phyloP scores from a whole-genome alignment of 1,140 invertebrate species.

The Apis laboriosa region DNA sequence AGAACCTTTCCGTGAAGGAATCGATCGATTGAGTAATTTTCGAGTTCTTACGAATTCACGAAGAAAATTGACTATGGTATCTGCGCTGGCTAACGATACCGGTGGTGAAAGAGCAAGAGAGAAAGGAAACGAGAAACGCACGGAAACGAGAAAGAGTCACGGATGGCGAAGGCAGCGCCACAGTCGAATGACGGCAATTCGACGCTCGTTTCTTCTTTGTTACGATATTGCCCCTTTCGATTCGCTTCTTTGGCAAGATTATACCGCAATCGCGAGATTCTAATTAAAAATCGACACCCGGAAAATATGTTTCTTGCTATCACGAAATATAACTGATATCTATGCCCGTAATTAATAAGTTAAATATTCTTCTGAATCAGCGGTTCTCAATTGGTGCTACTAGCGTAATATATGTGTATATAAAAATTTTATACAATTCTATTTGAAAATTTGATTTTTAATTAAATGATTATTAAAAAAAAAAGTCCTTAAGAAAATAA shows the following conservation, averaged over 20 bases:
- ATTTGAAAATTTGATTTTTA: too few relatives aligned
- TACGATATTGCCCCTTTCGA: neutral
- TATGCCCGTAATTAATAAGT: too few relatives aligned
- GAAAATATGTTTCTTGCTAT: too few relatives aligned
- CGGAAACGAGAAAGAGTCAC: conserved; percentile 10
- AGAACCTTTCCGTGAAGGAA: neutral
- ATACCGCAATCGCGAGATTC: neutral
- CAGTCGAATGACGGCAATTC: conserved; percentile 7
- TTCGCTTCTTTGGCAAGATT: neutral
- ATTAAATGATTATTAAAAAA: too few relatives aligned
- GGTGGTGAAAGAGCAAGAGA: too few relatives aligned
- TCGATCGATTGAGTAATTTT: conserved; percentile 4
- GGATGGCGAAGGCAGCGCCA: neutral
- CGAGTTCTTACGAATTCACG: neutral
- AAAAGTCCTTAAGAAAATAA: too few relatives aligned
- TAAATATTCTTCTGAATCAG: too few relatives aligned
- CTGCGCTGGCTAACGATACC: neutral
- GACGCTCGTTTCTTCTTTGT: neutral
- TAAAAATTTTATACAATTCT: too few relatives aligned
- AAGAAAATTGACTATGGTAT: conserved; percentile 2
- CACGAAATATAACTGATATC: too few relatives aligned
- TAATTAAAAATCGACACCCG: conserved; percentile 2
- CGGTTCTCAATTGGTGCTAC: too few relatives aligned
- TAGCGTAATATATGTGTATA: too few relatives aligned
- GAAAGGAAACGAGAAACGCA: neutral